phyloP scores from a whole-genome alignment of 2,888 invertebrate genomes.

The Hydraecia micacea region DNA sequence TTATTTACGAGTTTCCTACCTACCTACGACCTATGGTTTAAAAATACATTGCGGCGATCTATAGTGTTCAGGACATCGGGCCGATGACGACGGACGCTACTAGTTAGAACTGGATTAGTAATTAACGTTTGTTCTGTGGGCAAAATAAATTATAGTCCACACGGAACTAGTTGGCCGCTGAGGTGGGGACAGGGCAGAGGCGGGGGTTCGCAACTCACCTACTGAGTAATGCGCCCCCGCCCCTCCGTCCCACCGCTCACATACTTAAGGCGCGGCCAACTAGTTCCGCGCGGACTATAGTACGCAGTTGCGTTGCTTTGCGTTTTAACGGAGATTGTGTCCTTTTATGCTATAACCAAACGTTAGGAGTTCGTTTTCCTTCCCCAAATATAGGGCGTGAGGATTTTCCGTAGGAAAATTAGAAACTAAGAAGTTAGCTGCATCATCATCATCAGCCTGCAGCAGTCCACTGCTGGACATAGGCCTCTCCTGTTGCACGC shows the following conservation, averaged over 20 bases:
- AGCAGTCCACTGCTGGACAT: too few relatives aligned
- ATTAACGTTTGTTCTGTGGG: constrained; percentile 23
- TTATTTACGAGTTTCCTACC: constrained; percentile 44
- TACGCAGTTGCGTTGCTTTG: constrained; percentile 14
- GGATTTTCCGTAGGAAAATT: background rate
- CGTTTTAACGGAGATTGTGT: background rate
- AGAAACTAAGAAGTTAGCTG: background rate
- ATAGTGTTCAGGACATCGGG: constrained; percentile 18
- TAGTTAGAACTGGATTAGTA: constrained; percentile 44
- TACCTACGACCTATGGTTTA: constrained; percentile 32
- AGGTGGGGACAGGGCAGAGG: too few relatives aligned
- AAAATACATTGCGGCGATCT: constrained; percentile 52
- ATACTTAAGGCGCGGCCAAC: too few relatives aligned
- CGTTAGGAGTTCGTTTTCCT: background rate
- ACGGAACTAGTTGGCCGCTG: too few relatives aligned
- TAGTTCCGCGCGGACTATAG: too few relatives aligned
- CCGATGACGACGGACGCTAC: constrained; percentile 2
- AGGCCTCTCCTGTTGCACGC: too few relatives aligned
- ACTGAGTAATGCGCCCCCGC: too few relatives aligned
- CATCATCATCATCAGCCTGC: background rate
- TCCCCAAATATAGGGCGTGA: background rate
- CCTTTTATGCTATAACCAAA: background rate
- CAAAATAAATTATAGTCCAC: constrained; percentile 5
- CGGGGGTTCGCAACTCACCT: too few relatives aligned
- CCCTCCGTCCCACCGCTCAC: too few relatives aligned